Evolutionary conservation across 2,113 vertebrate genomes (phyloP), one percentile per base, ranked within the genome.

Genomic region (Semicossyphus pulcher): DNA sequence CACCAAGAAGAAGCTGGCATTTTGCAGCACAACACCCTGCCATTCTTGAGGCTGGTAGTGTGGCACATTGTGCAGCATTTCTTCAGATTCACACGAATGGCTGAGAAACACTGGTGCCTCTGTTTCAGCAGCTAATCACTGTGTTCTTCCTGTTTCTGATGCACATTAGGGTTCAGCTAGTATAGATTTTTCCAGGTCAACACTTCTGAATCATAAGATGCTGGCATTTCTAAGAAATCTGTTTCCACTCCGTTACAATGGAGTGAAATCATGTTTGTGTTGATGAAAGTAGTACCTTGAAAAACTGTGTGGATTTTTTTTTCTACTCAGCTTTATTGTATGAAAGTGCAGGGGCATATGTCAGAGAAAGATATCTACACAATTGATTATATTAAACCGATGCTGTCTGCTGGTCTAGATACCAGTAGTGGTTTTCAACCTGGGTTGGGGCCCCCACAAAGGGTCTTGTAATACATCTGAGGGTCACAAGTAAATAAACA

Each of bases 1-100:
- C 49, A 58, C 57, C 51, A 47, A 76, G 47, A 37, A 31, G 44
- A 80, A 58, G 71, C 74, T 69, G 78, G 66, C 54, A 42, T 78
- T 74, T 45, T 45, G 59, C 69, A 57, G 59, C 18, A n/a, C 26
- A 57, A 28, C 57, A 26, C 44, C 41, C n/a, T 63, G 9, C 26
- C 12, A 31, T 54, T 45, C 28, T 18, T 26, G 29, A 37, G 42
- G 32, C 37, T 53, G 68, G 15, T 41, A 42, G 21, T 32, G 54
- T 83, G 63, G 31, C 44, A 48, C 57, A 23, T 28, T 56, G 16
- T 47, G 10, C 4, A 44, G n/a, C 37, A 8, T 56, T 36, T 65
- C 4, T 21, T 18, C 0, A 34, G 5, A 41, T 37, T 9, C n/a
- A 20, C 4, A 48, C 25, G n/a, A 59, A 29, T 11, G 39, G 58